Conservation (phyloP, 2,888 invertebrate species). For the Boloria euphrosyne region DNA sequence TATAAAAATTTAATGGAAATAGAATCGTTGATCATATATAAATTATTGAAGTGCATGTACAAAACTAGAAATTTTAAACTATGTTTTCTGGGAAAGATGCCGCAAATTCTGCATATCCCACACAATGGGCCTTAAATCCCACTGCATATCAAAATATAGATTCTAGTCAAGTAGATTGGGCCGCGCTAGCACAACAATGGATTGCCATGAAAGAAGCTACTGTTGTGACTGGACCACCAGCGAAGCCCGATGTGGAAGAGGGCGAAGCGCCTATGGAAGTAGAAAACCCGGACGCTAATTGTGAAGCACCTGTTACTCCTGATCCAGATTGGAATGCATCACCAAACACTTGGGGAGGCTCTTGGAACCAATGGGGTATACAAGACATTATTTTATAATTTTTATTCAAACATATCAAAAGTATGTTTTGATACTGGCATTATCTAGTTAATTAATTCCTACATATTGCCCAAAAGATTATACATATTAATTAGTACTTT, state of each 20-base stretch:
- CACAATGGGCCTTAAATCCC: slow-evolving; percentile 92
- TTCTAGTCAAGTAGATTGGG: slow-evolving; percentile 97
- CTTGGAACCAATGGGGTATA: slow-evolving; percentile 78
- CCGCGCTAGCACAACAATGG: slow-evolving; percentile 98
- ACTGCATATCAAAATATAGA: slow-evolving; percentile 91
- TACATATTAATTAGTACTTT: no score
- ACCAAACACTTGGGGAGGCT: slow-evolving; percentile 67
- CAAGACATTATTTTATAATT: slow-evolving; percentile 3
- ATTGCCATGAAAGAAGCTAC: slow-evolving; percentile 95
- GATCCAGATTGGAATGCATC: slow-evolving; percentile 66
- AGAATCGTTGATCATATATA: slow-evolving; percentile 32
- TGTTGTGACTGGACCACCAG: slow-evolving; percentile 82
- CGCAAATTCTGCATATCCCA: slow-evolving; percentile 84
- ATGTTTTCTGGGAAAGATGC: slow-evolving; percentile 85
- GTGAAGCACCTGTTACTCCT: slow-evolving; percentile 59
- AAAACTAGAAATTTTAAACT: slow-evolving; percentile 16
- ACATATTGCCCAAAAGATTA: no score
- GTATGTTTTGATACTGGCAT: no score
- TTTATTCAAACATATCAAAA: no score
- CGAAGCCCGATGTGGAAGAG: slow-evolving; percentile 83
- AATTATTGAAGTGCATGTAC: slow-evolving; percentile 19
- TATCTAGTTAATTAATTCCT: no score
- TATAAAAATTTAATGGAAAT: slow-evolving; percentile 17
- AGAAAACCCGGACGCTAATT: slow-evolving; percentile 85
- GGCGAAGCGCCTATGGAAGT: slow-evolving; percentile 95